Percentiles rank a stretch among this genome's conserved stretches.
phyloP scores from a whole-genome alignment of 2,113 vertebrate genomes.

The Apodemus speciosus region DNA sequence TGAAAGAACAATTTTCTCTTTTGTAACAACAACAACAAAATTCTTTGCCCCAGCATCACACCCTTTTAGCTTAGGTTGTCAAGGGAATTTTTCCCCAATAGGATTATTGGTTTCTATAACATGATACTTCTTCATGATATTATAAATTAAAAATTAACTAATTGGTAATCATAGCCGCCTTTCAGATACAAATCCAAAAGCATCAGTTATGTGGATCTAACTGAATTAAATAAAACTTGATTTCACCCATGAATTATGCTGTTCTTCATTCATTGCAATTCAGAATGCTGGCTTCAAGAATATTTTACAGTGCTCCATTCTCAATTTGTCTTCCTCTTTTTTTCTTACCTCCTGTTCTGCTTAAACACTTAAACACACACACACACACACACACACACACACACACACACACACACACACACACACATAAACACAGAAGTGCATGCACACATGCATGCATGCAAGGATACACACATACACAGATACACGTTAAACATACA shows the following conservation, averaged over 20 bases:
- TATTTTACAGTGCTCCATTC: conserved; percentile 51
- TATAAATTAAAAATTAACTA: conserved; percentile 69
- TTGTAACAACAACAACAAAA: conserved; percentile 68
- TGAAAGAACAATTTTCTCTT: conserved; percentile 60
- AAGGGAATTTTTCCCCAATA: conserved; percentile 54
- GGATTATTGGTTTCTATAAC: conserved; percentile 54
- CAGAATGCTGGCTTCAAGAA: conserved; percentile 47
- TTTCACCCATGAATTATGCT: conserved; percentile 61
- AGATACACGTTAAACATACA: neutral
- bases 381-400: neutral
- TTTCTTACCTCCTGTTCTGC: neutral
- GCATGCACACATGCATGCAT: neutral
- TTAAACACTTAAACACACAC: neutral
- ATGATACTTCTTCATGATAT: conserved; percentile 30
- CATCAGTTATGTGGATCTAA: conserved; percentile 11
- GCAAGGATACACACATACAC: neutral
- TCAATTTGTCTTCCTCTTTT: conserved; percentile 17
- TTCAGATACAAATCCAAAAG: conserved; percentile 44
- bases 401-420: neutral
- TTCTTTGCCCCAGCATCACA: conserved; percentile 47
- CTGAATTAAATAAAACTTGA: conserved; percentile 59
- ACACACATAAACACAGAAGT: neutral
- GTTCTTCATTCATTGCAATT: conserved; percentile 61
- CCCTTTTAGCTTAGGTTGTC: conserved; percentile 62
- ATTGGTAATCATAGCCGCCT: conserved; percentile 50